These are phyloP conservation scores for Laterallus jamaicensis DNA, from an alignment of 2,113 vertebrate species.

Conservation along the genomic window DNA sequence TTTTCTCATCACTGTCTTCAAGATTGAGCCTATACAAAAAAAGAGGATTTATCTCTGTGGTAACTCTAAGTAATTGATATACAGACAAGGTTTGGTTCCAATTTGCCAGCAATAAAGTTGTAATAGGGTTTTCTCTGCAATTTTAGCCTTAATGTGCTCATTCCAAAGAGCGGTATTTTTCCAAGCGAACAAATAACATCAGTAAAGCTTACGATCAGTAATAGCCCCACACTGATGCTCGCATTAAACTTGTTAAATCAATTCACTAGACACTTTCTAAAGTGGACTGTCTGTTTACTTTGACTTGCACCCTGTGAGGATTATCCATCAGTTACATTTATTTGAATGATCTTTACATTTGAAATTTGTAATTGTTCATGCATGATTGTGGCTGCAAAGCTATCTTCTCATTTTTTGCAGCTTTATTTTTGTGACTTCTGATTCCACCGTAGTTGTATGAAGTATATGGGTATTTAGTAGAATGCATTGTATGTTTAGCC, in stretches of 20 bases:
- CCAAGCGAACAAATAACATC: constrained; percentile 96
- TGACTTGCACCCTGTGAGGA: constrained; percentile 79
- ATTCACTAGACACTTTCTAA: constrained; percentile 90
- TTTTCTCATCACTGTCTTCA: constrained; percentile 90
- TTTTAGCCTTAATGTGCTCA: constrained; percentile 97
- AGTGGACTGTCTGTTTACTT: constrained; percentile 90
- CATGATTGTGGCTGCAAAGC: constrained; percentile 69
- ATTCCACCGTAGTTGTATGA: constrained; percentile 27
- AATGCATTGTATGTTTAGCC: constrained; percentile 35
- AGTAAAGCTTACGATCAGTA: constrained; percentile 94
- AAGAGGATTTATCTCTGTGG: constrained; percentile 93
- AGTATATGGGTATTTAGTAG: constrained; percentile 31
- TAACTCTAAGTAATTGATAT: constrained; percentile 98
- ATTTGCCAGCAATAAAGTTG: constrained; percentile 98
- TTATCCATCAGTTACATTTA: constrained; percentile 82
- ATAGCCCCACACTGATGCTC: constrained; percentile 92
- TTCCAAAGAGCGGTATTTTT: constrained; percentile 95
- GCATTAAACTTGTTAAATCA: constrained; percentile 96
- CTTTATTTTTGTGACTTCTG: constrained; percentile 44
- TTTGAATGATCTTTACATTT: constrained; percentile 83
- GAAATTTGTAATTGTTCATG: constrained; percentile 82
- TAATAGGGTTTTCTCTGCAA: constrained; percentile 97
- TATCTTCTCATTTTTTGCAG: constrained; percentile 6
- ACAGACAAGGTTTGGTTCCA: constrained; percentile 97
- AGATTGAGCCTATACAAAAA: constrained; percentile 88